phyloP scores from a whole-genome alignment of 2,797 vertebrate species.

The Mallotus villosus region DNA sequence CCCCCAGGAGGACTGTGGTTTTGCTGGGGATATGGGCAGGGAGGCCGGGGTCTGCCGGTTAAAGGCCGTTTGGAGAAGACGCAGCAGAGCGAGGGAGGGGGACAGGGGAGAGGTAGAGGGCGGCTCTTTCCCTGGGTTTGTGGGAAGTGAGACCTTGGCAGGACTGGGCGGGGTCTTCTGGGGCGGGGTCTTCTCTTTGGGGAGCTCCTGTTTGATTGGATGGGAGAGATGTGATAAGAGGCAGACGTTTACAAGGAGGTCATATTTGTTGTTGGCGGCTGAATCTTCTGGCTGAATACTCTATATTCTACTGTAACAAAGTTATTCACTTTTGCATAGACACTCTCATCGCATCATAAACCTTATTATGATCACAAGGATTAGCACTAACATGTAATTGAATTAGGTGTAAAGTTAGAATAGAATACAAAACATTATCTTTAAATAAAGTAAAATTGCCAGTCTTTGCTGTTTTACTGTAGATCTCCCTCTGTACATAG shows the following conservation, averaged over 20 bases:
- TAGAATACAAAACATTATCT: too few relatives aligned
- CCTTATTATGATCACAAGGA: too few relatives aligned
- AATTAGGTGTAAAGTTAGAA: too few relatives aligned
- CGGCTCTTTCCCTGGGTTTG: conserved; percentile 45
- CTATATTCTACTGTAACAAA: too few relatives aligned
- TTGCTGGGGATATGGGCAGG: conserved; percentile 32
- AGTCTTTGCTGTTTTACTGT: too few relatives aligned
- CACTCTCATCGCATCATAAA: too few relatives aligned
- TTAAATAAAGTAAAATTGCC: too few relatives aligned
- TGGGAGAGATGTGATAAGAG: conserved; percentile 12
- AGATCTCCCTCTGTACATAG: too few relatives aligned
- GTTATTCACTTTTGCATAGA: too few relatives aligned
- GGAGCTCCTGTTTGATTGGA: conserved; percentile 51
- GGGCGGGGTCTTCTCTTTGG: conserved; percentile 46
- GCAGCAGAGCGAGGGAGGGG: conserved; percentile 78
- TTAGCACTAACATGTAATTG: too few relatives aligned
- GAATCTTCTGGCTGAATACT: background rate
- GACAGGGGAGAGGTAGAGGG: conserved; percentile 45
- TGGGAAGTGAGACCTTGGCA: conserved; percentile 39
- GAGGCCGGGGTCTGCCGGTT: conserved; percentile 70
- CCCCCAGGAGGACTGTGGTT: conserved; percentile 27
- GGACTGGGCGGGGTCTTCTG: conserved; percentile 7
- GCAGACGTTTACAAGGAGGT: background rate
- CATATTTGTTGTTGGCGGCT: background rate
- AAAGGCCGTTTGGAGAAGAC: conserved; percentile 87